Evolutionary conservation across 1,140 invertebrate genomes (phyloP).

Genomic region (Drosophila pachea): DNA sequence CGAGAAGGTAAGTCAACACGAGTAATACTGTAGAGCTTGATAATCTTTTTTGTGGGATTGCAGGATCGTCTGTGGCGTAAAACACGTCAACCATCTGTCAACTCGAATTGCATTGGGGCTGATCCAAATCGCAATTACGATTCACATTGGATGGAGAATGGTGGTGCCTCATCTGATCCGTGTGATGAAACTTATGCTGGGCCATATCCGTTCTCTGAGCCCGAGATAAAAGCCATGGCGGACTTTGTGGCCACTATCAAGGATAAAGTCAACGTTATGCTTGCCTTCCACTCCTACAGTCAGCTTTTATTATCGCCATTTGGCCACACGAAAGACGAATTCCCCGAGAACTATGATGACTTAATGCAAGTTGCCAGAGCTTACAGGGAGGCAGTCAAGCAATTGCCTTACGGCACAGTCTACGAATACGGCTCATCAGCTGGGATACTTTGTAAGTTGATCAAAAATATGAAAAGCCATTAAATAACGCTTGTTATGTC

Average conservation of each 20-base stretch:
- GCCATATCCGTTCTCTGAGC: conserved; percentile 86
- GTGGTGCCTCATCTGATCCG: conserved; percentile 72
- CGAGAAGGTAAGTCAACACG: conserved; percentile 49
- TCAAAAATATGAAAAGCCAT: not conserved
- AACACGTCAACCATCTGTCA: conserved; percentile 73
- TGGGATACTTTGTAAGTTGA: conserved; percentile 81
- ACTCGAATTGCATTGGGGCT: conserved; percentile 81
- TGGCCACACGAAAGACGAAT: conserved; percentile 79
- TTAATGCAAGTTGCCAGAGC: conserved; percentile 80
- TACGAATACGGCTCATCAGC: conserved; percentile 80
- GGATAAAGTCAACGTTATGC: conserved; percentile 79
- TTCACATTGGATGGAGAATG: conserved; percentile 82
- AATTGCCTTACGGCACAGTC: conserved; percentile 79
- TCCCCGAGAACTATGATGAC: conserved; percentile 80
- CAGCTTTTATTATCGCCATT: conserved; percentile 80
- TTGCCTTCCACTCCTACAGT: conserved; percentile 81
- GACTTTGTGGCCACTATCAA: conserved; percentile 80
- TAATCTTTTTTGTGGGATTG: not conserved
- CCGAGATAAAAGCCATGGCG: conserved; percentile 84
- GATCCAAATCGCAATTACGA: conserved; percentile 87
- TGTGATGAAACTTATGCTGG: conserved; percentile 86
- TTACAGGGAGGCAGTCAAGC: conserved; percentile 78
- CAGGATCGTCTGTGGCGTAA: conserved; percentile 81
- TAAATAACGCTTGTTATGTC: not conserved
- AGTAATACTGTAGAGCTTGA: not conserved